Percentiles rank a stretch among this genome's conserved stretches.
Evolutionary conservation across 2,797 vertebrate species (phyloP).

Genomic region (Botia kubotai): DNA sequence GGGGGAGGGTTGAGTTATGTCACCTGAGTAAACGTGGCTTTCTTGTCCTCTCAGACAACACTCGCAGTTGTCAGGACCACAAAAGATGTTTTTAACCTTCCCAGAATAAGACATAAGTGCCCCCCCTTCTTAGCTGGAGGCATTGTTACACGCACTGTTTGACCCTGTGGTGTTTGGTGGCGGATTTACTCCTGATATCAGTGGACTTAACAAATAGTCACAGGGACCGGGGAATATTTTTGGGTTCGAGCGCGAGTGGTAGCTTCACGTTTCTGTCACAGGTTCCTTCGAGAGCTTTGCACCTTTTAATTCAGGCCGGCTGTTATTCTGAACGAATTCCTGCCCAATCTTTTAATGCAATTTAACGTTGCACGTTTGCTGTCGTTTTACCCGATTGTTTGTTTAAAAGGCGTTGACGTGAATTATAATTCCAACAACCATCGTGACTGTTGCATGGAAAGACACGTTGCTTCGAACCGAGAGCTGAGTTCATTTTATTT

Average conservation of each 20-base stretch:
- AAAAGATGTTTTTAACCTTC: slow-evolving; percentile 83
- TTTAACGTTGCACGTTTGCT: no score
- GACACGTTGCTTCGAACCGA: background rate
- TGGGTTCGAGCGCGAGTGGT: slow-evolving; percentile 51
- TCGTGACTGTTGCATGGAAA: background rate
- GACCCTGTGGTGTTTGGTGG: slow-evolving; percentile 67
- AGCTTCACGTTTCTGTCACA: background rate
- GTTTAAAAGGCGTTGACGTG: background rate
- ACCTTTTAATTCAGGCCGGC: slow-evolving; percentile 50
- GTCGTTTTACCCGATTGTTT: background rate
- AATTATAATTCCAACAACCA: background rate
- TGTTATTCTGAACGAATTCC: slow-evolving; percentile 11
- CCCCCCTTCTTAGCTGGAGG: slow-evolving; percentile 39
- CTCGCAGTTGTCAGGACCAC: slow-evolving; percentile 72
- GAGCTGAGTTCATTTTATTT: background rate
- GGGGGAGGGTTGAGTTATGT: slow-evolving; percentile 56
- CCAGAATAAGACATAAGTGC: slow-evolving; percentile 77
- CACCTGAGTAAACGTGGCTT: slow-evolving; percentile 72
- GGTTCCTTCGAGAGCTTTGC: slow-evolving; percentile 30
- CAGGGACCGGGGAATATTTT: slow-evolving; percentile 76
- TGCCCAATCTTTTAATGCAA: no score
- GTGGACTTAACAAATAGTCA: slow-evolving; percentile 84
- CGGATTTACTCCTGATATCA: slow-evolving; percentile 78
- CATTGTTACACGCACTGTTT: slow-evolving; percentile 69
- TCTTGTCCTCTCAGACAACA: slow-evolving; percentile 65